Conservation (phyloP, 2,113 vertebrate species). For the Lophotis ruficrista region DNA sequence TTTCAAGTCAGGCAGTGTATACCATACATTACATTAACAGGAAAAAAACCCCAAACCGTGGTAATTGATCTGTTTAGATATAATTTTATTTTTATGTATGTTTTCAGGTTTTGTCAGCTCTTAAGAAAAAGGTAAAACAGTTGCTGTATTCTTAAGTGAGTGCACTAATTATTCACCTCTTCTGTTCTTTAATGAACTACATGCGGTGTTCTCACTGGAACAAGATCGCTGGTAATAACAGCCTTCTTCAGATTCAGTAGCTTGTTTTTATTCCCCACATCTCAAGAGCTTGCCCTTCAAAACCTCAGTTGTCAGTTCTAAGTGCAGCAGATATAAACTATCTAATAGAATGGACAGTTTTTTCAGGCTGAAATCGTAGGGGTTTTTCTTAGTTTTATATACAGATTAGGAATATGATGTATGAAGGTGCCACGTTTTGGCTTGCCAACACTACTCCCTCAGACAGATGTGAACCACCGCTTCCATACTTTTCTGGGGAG, state of each 20-base stretch:
- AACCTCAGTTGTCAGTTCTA: conserved; percentile 30
- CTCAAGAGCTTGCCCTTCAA: conserved; percentile 5
- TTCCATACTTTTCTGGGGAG: conserved; percentile 67
- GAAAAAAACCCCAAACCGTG: neutral
- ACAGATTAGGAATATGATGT: conserved; percentile 68
- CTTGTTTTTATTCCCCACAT: conserved; percentile 56
- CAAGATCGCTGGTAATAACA: neutral
- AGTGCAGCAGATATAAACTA: conserved; percentile 25
- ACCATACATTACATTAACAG: conserved; percentile 35
- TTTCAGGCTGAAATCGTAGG: conserved; percentile 50
- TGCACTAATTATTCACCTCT: conserved; percentile 59
- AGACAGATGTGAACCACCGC: conserved; percentile 57
- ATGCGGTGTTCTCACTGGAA: conserved; percentile 64
- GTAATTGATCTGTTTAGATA: conserved; percentile 58
- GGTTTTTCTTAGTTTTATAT: conserved; percentile 28
- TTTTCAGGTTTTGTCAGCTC: conserved; percentile 70
- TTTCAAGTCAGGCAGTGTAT: conserved; percentile 52
- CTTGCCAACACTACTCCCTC: conserved; percentile 78
- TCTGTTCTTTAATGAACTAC: conserved; percentile 27
- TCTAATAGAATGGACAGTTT: neutral
- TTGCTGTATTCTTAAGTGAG: conserved; percentile 69
- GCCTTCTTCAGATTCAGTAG: conserved; percentile 30
- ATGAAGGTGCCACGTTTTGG: conserved; percentile 78
- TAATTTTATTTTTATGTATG: conserved; percentile 71
- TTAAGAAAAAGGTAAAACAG: conserved; percentile 63